Evolutionary conservation across 2,797 vertebrate genomes (phyloP).

Genomic region (Hoplostethus mediterraneus): DNA sequence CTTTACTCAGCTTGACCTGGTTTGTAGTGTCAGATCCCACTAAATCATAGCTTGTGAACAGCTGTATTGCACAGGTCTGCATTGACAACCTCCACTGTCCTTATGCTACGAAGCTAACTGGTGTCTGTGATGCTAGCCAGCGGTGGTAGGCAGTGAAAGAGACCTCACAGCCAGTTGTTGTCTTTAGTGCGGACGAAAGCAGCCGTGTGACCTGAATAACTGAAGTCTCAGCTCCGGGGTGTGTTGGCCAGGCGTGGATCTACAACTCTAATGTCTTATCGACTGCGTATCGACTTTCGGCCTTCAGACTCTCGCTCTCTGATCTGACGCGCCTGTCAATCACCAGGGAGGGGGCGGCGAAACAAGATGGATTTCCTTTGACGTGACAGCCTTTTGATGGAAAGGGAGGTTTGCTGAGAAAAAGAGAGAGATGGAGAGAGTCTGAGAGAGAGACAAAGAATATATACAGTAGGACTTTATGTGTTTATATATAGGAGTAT

Average conservation of each 20-base stretch:
- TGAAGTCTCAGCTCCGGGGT: constrained; percentile 33
- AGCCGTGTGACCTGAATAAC: constrained; percentile 51
- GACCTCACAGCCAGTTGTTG: constrained; percentile 67
- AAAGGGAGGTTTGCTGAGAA: constrained; percentile 77
- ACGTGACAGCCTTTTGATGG: constrained; percentile 69
- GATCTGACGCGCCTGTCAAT: constrained; percentile 76
- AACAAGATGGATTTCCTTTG: constrained; percentile 73
- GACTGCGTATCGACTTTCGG: no score
- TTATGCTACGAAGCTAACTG: constrained; percentile 41
- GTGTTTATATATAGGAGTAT: neutral
- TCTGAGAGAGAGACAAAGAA: neutral
- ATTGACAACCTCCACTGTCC: constrained; percentile 28
- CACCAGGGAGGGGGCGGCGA: constrained; percentile 44
- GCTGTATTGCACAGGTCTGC: constrained; percentile 22
- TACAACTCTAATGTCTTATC: constrained; percentile 15
- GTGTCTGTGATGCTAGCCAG: constrained; percentile 64
- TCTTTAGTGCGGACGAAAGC: constrained; percentile 48
- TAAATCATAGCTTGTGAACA: constrained; percentile 60
- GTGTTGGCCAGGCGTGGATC: constrained; percentile 40
- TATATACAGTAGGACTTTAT: constrained; percentile 27
- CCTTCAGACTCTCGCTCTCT: constrained; percentile 48
- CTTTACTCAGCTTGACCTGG: constrained; percentile 48
- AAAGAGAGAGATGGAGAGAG: constrained; percentile 12
- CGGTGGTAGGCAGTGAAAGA: constrained; percentile 58
- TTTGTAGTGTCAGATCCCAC: constrained; percentile 45